phyloP scores from a whole-genome alignment of 2,888 invertebrate species.

The Drosophila kanekoi region DNA sequence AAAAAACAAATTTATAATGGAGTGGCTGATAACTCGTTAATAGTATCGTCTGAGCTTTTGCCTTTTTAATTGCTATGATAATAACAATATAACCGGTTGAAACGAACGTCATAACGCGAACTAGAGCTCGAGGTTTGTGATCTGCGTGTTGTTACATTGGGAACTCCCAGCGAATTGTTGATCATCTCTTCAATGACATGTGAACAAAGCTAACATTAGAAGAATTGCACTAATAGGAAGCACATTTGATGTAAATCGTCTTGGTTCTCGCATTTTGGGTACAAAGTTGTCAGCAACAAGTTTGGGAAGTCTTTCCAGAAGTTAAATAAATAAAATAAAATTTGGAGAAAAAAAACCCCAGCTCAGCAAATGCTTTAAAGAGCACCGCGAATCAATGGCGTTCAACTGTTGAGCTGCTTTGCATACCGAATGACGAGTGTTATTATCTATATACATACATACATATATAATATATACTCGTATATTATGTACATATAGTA shows the following conservation, averaged over 20 bases:
- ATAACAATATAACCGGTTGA: slow-evolving; percentile 49
- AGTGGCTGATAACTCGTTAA: slow-evolving; percentile 47
- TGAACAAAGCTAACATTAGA: slow-evolving; percentile 10
- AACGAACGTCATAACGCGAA: slow-evolving; percentile 14
- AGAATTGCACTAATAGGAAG: slow-evolving; percentile 3
- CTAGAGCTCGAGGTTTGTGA: slow-evolving; percentile 10
- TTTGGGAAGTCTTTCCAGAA: slow-evolving; percentile 17
- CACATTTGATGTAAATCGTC: slow-evolving; percentile 6
- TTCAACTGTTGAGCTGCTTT: slow-evolving; percentile 48
- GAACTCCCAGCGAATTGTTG: slow-evolving; percentile 24
- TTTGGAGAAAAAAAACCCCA: slow-evolving; percentile 17
- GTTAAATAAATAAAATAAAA: neutral
- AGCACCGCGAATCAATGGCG: slow-evolving; percentile 46
- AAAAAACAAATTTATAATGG: slow-evolving; percentile 13
- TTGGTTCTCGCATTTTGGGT: slow-evolving; percentile 10
- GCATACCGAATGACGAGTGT: slow-evolving; percentile 42
- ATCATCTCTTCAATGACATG: slow-evolving; percentile 4
- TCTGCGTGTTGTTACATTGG: slow-evolving; percentile 17
- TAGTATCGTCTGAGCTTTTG: slow-evolving; percentile 39
- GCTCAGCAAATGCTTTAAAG: slow-evolving; percentile 28
- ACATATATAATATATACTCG: neutral
- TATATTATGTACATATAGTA: neutral
- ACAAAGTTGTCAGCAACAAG: slow-evolving; percentile 18
- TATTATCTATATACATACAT: slow-evolving; percentile 4
- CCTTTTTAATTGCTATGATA: slow-evolving; percentile 47